Base-by-base conservation (phyloP, 2,113 vertebrate genomes). In the Erythrolamprus reginae region DNA sequence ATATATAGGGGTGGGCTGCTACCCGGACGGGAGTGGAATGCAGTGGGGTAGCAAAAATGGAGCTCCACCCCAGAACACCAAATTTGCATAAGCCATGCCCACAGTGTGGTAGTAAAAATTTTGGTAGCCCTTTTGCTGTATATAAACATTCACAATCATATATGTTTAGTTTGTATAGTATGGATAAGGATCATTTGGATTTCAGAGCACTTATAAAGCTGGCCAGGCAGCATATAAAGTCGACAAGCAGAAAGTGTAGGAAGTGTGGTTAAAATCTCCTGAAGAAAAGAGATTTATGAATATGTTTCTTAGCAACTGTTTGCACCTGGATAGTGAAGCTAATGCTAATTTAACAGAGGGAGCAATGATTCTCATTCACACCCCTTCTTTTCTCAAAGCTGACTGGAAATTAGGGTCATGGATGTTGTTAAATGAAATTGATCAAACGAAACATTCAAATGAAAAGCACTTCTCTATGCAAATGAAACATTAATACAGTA, bases 261-360 rank as follows among this genome's bases (percentile, higher is more conserved):
- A n/a, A 58, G n/a, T 89, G 45, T 90, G 28, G 15, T 77, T 50
- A 23, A 84, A 61, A 61, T 48, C n/a, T 38, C 28, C 53, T 61
- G n/a, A 47, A 48, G 77, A 82, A 48, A 48, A 19, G 4, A 83
- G 42, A 26, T n/a, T 89, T 82, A 82, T 55, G 82, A 55, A 89
- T 83, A 83, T 83, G 77, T 89, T 89, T 50, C 82, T 83, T 90
- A 90, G 82, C 82, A 90, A 84, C 82, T 90, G 89, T 61, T 89
- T 89, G 53, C 55, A 85, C 19, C 15, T 83, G 51, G 82, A 48
- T 50, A 58, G 5, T 48, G n/a, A 84, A 45, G 10, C 17, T n/a
- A 28, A 82, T n/a, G 12, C 8, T 82, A 82, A 82, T 82, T 82
- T 82, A 33, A 77, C 28, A 52, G 50, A 82, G 87, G 58, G 28